Evolutionary conservation across 2,113 vertebrate species (phyloP).

Genomic region (Heteronetta atricapilla): DNA sequence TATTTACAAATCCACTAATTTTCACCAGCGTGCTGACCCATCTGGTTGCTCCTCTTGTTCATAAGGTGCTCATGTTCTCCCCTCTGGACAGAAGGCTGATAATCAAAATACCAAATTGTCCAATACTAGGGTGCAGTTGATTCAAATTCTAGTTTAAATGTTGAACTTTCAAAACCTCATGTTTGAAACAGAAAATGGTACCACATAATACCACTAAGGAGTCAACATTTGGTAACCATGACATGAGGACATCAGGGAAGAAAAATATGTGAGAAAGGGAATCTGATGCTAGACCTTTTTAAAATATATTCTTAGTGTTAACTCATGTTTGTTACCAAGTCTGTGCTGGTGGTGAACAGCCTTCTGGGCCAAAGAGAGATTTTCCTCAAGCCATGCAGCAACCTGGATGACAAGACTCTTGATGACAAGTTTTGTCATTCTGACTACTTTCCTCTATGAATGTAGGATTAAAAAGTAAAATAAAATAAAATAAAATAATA

Average conservation of each 20-base stretch:
- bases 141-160: neutral
- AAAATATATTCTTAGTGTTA: neutral
- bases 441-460: neutral
- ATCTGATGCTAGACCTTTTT: neutral
- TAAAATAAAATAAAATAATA: too few relatives aligned
- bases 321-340: neutral
- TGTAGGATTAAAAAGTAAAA: neutral
- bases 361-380: too few relatives aligned
- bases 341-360: too few relatives aligned
- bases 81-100: neutral
- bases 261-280: neutral
- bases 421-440: neutral
- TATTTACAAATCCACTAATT: neutral
- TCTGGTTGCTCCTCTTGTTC: neutral
- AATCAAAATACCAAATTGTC: neutral
- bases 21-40: neutral
- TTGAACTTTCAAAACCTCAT: neutral
- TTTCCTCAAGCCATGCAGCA: neutral
- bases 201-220: neutral
- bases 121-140: neutral
- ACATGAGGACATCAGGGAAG: neutral
- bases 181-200: neutral
- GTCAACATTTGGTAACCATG: neutral
- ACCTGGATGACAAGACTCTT: neutral
- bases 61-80: neutral